These are phyloP conservation scores for Leptogaster cylindrica DNA, from an alignment of 2,888 invertebrate genomes.

Conservation along the genomic window DNA sequence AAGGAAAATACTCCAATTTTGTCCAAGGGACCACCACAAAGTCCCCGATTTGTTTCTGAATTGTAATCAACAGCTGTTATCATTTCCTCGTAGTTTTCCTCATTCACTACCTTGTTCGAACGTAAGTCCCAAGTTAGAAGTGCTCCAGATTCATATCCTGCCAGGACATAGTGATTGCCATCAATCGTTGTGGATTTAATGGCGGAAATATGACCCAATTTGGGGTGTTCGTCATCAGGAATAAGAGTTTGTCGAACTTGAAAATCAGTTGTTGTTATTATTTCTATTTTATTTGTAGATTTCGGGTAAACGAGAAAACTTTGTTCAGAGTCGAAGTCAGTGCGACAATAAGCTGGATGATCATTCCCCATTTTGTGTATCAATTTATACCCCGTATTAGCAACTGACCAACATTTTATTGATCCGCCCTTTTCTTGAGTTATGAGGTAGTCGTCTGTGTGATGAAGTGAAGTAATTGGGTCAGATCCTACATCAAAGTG, in stretches of 20 bases:
- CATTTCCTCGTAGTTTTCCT: conserved; percentile 65
- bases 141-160: conserved; percentile 77
- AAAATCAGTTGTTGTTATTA: conserved; percentile 60
- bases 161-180: conserved; percentile 67
- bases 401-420: conserved; percentile 71
- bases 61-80: conserved; percentile 78
- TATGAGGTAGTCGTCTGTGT: conserved; percentile 68
- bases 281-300: conserved; percentile 63
- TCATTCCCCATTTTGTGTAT: conserved; percentile 67
- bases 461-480: conserved; percentile 61
- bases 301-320: conserved; percentile 72
- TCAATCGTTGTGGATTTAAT: conserved; percentile 63
- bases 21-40: conserved; percentile 65
- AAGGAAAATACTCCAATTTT: conserved; percentile 57
- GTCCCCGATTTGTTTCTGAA: conserved; percentile 68
- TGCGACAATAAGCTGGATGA: conserved; percentile 76
- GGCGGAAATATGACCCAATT: conserved; percentile 66
- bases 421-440: conserved; percentile 78
- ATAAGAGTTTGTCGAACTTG: conserved; percentile 58
- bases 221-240: conserved; percentile 53
- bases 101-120: conserved; percentile 63
- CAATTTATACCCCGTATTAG: conserved; percentile 68
- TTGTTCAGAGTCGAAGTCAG: conserved; percentile 65
- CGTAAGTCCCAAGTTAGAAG: conserved; percentile 75
- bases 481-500: conserved; percentile 71